A percentile compares a stretch with the other conserved stretches of the same genome.
These are phyloP conservation scores for Pseudochromis fuscus DNA, from an alignment of 2,797 vertebrate species.

Conservation along the genomic window DNA sequence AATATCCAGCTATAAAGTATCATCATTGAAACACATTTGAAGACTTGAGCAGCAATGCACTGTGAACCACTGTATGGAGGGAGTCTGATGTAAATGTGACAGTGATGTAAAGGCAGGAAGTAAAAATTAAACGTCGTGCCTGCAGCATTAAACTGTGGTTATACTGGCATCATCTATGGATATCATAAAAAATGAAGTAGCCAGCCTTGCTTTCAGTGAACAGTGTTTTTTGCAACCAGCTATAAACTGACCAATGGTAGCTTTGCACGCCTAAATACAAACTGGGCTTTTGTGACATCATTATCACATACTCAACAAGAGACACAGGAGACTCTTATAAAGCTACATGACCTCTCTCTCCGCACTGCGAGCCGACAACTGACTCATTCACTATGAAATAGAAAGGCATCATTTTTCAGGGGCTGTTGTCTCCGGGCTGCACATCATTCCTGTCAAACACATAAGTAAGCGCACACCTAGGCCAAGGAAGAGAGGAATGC, in stretches of 20 bases:
- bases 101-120: conserved; percentile 22
- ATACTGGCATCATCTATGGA: conserved; percentile 42
- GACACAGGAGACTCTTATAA: conserved; percentile 62
- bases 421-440: conserved; percentile 47
- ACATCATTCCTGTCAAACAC: conserved; percentile 61
- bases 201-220: conserved; percentile 44
- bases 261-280: conserved; percentile 58
- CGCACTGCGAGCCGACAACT: conserved; percentile 37
- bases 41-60: conserved; percentile 19
- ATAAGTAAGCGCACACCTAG: conserved; percentile 36
- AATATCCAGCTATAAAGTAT: conserved; percentile 27
- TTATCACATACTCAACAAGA: conserved; percentile 73
- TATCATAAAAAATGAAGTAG: conserved; percentile 52
- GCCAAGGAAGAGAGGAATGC: conserved; percentile 50
- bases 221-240: conserved; percentile 49
- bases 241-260: conserved; percentile 63
- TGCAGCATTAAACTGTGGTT: conserved; percentile 51
- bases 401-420: conserved; percentile 58
- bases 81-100: conserved; percentile 13
- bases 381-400: conserved; percentile 57
- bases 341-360: conserved; percentile 48
- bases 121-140: conserved; percentile 26
- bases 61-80: conserved; percentile 8
- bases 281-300: conserved; percentile 68
- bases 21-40: conserved; percentile 22